Percentiles rank a stretch among this genome's conserved stretches.
Conservation (phyloP, 2,113 vertebrate species). For the Hymenochirus boettgeri region DNA sequence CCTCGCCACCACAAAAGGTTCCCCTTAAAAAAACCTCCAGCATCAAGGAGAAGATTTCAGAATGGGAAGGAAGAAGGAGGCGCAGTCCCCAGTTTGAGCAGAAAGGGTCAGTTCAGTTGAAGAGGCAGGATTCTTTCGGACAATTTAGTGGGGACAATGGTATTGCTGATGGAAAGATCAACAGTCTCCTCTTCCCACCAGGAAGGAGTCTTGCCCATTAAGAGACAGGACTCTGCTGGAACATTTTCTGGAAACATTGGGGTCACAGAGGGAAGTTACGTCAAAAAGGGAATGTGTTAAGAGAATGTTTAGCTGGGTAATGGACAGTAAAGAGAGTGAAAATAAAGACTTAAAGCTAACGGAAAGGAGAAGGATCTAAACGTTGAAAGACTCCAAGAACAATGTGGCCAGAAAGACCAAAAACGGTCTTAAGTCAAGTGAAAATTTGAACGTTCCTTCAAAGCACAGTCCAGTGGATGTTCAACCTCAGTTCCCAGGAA, state of each 20-base stretch:
- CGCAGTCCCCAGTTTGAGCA: constrained; percentile 33
- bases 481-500: constrained; percentile 83
- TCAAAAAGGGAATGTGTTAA: constrained; percentile 57
- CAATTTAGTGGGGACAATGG: constrained; percentile 17
- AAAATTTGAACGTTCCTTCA: constrained; percentile 89
- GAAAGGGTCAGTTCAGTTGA: constrained; percentile 62
- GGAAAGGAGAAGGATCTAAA: constrained; percentile 58
- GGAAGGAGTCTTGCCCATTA: constrained; percentile 64
- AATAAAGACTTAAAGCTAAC: constrained; percentile 43
- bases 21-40: constrained; percentile 68
- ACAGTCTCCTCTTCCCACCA: constrained; percentile 38
- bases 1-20: constrained; percentile 47
- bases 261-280: constrained; percentile 49
- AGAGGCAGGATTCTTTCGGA: constrained; percentile 55
- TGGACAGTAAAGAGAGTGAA: constrained; percentile 51
- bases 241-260: constrained; percentile 29
- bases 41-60: constrained; percentile 95
- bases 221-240: constrained; percentile 55
- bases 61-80: constrained; percentile 86
- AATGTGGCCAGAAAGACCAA: constrained; percentile 69
- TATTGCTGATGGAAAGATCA: constrained; percentile 48
- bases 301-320: constrained; percentile 60
- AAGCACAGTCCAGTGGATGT: constrained; percentile 74
- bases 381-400: constrained; percentile 54
- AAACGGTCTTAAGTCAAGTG: constrained; percentile 83